These are phyloP conservation scores for Tragelaphus strepsiceros DNA, from an alignment of 2,113 vertebrate species.

Conservation along the genomic window DNA sequence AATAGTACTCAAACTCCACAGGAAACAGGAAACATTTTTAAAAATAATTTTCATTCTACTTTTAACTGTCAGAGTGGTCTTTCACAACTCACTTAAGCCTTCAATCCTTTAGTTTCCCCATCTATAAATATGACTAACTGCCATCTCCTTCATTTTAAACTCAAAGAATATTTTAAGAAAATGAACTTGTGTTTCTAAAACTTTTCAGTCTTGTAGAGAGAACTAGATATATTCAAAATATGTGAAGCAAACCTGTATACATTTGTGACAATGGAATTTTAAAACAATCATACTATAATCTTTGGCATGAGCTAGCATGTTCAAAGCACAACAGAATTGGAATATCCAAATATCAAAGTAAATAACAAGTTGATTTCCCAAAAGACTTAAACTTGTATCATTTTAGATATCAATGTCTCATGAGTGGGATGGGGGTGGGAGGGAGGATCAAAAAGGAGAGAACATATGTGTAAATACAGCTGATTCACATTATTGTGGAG, in stretches of 20 bases:
- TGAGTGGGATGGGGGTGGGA: background rate
- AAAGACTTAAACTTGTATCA: background rate
- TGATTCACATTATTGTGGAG: background rate
- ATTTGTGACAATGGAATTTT: background rate
- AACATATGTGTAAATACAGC: background rate
- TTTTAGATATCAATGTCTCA: background rate
- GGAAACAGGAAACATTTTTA: slow-evolving; percentile 14
- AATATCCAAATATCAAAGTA: background rate
- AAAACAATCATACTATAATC: background rate
- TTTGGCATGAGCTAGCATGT: background rate
- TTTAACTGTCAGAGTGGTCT: background rate
- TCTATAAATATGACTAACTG: background rate
- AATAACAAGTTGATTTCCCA: background rate
- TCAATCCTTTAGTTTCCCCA: slow-evolving; percentile 22
- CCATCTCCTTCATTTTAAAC: background rate
- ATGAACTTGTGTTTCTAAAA: slow-evolving; percentile 7
- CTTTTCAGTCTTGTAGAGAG: background rate
- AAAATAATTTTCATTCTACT: background rate
- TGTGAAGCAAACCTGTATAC: background rate
- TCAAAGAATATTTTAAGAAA: background rate
- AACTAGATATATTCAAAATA: background rate
- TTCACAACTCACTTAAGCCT: background rate
- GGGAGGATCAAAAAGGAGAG: background rate
- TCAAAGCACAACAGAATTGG: background rate
- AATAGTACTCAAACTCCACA: background rate